A percentile compares a stretch with the other conserved stretches of the same genome.
These are phyloP conservation scores for Borostomias antarcticus DNA, from an alignment of 2,797 vertebrate genomes.

Conservation along the genomic window DNA sequence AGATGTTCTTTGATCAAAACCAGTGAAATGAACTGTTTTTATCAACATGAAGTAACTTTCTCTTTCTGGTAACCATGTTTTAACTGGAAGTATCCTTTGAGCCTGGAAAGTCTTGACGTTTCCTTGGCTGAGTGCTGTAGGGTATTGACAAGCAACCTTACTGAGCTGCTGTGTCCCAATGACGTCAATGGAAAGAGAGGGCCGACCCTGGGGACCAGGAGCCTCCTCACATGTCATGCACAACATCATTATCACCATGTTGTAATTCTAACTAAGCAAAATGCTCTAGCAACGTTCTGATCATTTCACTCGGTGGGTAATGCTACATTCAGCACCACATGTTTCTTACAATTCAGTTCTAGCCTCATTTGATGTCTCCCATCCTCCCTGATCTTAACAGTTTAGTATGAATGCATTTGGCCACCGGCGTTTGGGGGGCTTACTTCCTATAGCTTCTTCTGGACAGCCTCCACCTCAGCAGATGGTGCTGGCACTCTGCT, in stretches of 20 bases:
- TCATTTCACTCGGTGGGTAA: neutral
- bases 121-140: slow-evolving; percentile 44
- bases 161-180: slow-evolving; percentile 65
- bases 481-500: slow-evolving; percentile 49
- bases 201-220: slow-evolving; percentile 49
- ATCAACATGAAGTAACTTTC: slow-evolving; percentile 12
- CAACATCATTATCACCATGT: neutral
- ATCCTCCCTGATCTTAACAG: slow-evolving; percentile 27
- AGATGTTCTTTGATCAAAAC: slow-evolving; percentile 16
- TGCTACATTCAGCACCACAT: neutral
- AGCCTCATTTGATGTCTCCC: too few relatives aligned
- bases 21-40: slow-evolving; percentile 15
- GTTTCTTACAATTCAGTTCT: neutral
- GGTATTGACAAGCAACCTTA: slow-evolving; percentile 50
- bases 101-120: slow-evolving; percentile 50
- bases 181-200: slow-evolving; percentile 50
- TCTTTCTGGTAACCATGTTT: neutral
- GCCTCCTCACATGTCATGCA: slow-evolving; percentile 9
- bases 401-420: slow-evolving; percentile 25
- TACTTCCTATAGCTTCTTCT: slow-evolving; percentile 58
- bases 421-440: slow-evolving; percentile 41
- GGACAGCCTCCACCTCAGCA: slow-evolving; percentile 62
- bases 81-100: neutral
- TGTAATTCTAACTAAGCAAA: neutral
- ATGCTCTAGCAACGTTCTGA: neutral